These are phyloP conservation scores for Echeneis naucrates DNA, from an alignment of 2,797 vertebrate genomes.

Conservation along the genomic window DNA sequence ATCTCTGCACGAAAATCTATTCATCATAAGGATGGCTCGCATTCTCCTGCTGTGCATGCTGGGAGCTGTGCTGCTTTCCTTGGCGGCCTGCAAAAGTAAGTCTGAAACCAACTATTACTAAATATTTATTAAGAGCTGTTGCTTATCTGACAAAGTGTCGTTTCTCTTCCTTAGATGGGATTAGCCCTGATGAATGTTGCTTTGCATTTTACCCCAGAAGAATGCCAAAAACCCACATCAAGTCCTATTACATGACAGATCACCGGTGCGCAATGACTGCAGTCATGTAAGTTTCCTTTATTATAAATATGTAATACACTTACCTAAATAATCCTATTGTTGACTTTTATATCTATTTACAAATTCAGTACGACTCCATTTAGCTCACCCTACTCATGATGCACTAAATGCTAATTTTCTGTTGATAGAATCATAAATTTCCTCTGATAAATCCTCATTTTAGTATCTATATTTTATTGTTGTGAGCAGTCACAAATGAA, in stretches of 20 bases:
- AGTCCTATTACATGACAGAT: slow-evolving; percentile 20
- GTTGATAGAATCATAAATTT: neutral
- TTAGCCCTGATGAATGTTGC: slow-evolving; percentile 53
- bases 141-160: fast-evolving
- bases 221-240: fast-evolving
- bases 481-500: no score
- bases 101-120: fast-evolving
- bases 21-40: slow-evolving; percentile 52
- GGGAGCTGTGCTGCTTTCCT: slow-evolving; percentile 44
- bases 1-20: neutral
- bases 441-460: neutral
- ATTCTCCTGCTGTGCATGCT: slow-evolving; percentile 67
- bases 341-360: no score
- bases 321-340: no score
- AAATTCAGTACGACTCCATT: no score
- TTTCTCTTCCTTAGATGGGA: slow-evolving; percentile 7
- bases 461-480: neutral
- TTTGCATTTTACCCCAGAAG: slow-evolving; percentile 11
- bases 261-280: slow-evolving; percentile 3
- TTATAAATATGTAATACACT: neutral
- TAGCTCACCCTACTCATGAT: neutral
- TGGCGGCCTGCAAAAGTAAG: slow-evolving; percentile 55
- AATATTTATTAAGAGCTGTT: fast-evolving
- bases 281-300: slow-evolving; percentile 58
- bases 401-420: neutral